These are phyloP conservation scores for Lysandra coridon DNA, from an alignment of 2,888 invertebrate genomes.

Conservation along the genomic window DNA sequence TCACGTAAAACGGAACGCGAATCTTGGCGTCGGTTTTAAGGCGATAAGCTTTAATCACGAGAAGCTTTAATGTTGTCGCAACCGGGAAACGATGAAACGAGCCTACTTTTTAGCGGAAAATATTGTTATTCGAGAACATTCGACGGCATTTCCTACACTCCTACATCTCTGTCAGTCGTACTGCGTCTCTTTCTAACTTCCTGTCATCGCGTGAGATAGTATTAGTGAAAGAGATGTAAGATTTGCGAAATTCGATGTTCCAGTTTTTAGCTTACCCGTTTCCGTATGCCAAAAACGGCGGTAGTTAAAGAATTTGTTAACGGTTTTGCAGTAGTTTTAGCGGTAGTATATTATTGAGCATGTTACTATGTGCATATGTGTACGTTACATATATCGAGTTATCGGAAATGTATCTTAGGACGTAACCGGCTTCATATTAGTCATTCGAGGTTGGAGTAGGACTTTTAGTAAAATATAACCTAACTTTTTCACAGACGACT, in stretches of 20 bases:
- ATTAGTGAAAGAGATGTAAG: conserved; percentile 11
- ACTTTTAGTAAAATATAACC: conserved; percentile 67
- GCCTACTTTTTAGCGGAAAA: conserved; percentile 71
- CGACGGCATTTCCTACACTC: not conserved
- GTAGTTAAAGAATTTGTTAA: conserved; percentile 72
- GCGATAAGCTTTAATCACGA: conserved; percentile 61
- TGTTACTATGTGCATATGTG: conserved; percentile 70
- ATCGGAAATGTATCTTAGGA: conserved; percentile 68
- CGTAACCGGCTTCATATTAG: conserved; percentile 65
- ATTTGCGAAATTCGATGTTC: conserved; percentile 35
- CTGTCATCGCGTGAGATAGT: not conserved
- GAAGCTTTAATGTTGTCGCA: conserved; percentile 53
- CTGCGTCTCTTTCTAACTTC: not conserved
- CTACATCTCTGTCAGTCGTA: conserved; percentile 47
- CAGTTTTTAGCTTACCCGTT: conserved; percentile 60
- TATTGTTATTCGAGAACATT: conserved; percentile 29
- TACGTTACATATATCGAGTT: conserved; percentile 72
- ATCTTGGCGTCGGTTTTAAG: conserved; percentile 40
- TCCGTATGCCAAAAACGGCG: conserved; percentile 62
- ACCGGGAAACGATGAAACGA: conserved; percentile 49
- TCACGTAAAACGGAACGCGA: conserved; percentile 51
- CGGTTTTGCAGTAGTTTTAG: conserved; percentile 71
- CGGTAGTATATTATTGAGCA: conserved; percentile 68
- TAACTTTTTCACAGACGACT: conserved; percentile 67
- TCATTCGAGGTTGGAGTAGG: conserved; percentile 50